A percentile compares a stretch with the other conserved stretches of the same genome.
These are phyloP conservation scores for Platerodrilus igneus DNA, from an alignment of 2,888 invertebrate genomes.

Conservation along the genomic window DNA sequence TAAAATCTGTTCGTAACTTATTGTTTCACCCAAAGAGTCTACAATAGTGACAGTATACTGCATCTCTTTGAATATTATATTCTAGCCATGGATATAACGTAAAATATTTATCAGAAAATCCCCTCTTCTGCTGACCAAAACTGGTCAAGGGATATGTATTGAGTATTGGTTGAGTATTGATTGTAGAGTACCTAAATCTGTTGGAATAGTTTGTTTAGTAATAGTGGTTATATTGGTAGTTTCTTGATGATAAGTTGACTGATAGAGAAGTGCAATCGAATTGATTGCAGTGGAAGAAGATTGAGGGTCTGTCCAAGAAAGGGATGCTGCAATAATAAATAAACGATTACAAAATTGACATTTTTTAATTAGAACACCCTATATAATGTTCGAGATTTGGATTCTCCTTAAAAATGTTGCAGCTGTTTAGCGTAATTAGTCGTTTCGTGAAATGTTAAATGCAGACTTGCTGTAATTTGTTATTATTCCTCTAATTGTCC, in stretches of 20 bases:
- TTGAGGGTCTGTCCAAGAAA: slow-evolving; percentile 2
- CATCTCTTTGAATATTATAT: slow-evolving; percentile 6
- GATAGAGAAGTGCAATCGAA: slow-evolving; percentile 1
- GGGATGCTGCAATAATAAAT: slow-evolving; percentile 2
- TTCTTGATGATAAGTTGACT: slow-evolving; percentile 2
- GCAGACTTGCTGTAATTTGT: no score
- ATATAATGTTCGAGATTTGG: no score
- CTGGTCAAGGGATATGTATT: slow-evolving; percentile 3
- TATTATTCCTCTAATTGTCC: no score
- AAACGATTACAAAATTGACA: no score
- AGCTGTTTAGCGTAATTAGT: no score
- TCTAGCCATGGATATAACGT: slow-evolving; percentile 6
- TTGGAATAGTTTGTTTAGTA: no score
- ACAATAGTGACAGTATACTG: slow-evolving; percentile 6
- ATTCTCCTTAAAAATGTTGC: no score
- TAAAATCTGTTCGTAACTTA: slow-evolving; percentile 2
- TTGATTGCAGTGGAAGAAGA: slow-evolving; percentile 1
- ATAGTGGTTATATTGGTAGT: slow-evolving; percentile 2
- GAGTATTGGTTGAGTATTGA: slow-evolving; percentile 6
- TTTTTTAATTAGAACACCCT: no score
- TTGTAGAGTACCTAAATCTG: slow-evolving; percentile 8
- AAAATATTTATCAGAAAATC: slow-evolving; percentile 8
- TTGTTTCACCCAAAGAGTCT: slow-evolving; percentile 2
- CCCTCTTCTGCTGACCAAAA: slow-evolving; percentile 4
- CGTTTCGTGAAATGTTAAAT: no score